Conservation (phyloP, 2,113 vertebrate genomes). For the Anoura caudifer region DNA sequence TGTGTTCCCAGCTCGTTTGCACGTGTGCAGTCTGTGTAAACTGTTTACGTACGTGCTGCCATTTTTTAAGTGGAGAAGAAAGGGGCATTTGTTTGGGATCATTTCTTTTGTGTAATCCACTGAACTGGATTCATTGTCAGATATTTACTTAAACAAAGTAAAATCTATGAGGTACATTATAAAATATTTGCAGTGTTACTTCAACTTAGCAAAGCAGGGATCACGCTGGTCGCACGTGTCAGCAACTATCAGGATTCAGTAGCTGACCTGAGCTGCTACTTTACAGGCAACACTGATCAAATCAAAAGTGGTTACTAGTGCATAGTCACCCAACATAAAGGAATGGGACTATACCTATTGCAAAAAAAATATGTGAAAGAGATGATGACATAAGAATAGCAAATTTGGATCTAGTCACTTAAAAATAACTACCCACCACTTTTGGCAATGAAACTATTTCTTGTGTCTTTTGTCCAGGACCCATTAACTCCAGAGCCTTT, state of each 20-base stretch:
- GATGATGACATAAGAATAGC: background rate
- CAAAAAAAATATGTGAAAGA: background rate
- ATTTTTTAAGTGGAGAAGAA: background rate
- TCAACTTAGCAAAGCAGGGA: background rate
- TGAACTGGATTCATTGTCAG: background rate
- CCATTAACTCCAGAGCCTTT: background rate
- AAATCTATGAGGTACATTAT: background rate
- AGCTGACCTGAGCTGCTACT: background rate
- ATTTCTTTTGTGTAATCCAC: conserved; percentile 25
- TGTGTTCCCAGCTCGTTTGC: background rate
- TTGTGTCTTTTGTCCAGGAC: background rate
- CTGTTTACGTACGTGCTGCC: background rate
- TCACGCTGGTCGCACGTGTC: background rate
- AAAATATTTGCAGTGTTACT: background rate
- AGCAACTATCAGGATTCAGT: background rate
- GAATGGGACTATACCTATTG: background rate
- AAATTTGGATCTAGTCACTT: conserved; percentile 8
- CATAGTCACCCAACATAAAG: background rate
- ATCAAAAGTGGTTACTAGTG: background rate
- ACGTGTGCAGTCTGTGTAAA: background rate
- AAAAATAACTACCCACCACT: background rate
- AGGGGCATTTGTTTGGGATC: background rate
- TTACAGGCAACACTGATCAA: background rate
- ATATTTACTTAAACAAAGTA: background rate
- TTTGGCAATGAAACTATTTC: background rate